Percentiles rank a stretch among this genome's conserved stretches.
phyloP scores from a whole-genome alignment of 2,888 invertebrate species.

The Yponomeuta malinellus region DNA sequence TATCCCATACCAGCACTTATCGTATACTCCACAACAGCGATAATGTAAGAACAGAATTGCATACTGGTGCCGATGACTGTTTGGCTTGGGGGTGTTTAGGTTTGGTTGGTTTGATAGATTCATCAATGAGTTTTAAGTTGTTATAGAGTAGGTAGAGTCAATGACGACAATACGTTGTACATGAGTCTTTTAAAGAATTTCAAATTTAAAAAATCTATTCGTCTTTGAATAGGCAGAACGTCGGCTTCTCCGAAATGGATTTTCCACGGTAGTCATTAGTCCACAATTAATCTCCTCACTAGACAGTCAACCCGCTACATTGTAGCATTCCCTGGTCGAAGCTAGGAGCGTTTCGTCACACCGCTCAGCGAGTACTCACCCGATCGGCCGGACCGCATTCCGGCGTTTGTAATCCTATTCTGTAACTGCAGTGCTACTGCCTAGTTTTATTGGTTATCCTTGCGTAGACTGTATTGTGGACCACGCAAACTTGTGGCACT shows the following conservation, averaged over 20 bases:
- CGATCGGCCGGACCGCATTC: slow-evolving; percentile 5
- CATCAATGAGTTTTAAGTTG: neutral
- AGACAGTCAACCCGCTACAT: neutral
- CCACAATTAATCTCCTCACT: slow-evolving; percentile 1
- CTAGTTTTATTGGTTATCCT: slow-evolving; percentile 8
- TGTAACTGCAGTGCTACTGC: slow-evolving; percentile 8
- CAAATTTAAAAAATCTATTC: no score
- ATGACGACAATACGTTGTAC: neutral
- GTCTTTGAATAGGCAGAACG: neutral
- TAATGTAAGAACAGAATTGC: neutral
- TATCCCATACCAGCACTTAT: neutral
- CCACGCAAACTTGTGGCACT: no score
- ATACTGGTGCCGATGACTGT: neutral
- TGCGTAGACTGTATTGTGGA: neutral
- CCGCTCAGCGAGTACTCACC: neutral
- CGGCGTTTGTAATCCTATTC: neutral
- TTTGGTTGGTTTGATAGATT: neutral
- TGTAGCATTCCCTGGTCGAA: neutral
- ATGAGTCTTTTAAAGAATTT: no score
- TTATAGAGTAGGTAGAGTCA: neutral
- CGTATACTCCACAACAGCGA: neutral
- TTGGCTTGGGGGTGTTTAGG: neutral
- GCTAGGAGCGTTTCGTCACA: slow-evolving; percentile 8
- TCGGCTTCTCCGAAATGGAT: neutral
- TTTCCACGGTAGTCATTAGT: slow-evolving; percentile 2